A percentile compares a stretch with the other conserved stretches of the same genome.
Evolutionary conservation across 2,888 invertebrate genomes (phyloP).

Genomic region (Baccha elongata): DNA sequence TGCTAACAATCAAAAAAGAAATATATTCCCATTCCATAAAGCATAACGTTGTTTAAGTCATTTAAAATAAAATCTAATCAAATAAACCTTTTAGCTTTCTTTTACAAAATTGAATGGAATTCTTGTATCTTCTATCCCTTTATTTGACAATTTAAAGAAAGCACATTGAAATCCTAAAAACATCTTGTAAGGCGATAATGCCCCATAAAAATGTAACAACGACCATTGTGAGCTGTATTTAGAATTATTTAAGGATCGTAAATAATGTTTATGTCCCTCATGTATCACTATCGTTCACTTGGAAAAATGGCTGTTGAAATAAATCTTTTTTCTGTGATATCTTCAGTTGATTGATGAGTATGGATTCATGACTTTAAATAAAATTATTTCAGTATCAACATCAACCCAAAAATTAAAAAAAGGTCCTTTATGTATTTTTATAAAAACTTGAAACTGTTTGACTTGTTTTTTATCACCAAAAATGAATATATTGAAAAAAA

Average conservation of each 20-base stretch:
- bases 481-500: too few relatives aligned
- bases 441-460: too few relatives aligned
- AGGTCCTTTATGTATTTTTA: background rate
- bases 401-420: background rate
- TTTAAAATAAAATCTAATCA: too few relatives aligned
- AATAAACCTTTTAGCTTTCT: too few relatives aligned
- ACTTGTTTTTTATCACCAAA: too few relatives aligned
- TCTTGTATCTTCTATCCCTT: too few relatives aligned
- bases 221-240: background rate
- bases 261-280: slow-evolving; percentile 4
- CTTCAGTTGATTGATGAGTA: background rate
- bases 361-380: background rate
- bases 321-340: background rate
- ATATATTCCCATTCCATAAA: too few relatives aligned
- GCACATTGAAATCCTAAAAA: background rate
- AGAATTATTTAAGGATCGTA: background rate
- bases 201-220: background rate
- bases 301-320: background rate
- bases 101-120: too few relatives aligned
- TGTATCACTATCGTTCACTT: background rate
- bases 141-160: too few relatives aligned
- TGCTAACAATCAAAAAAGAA: too few relatives aligned
- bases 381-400: background rate
- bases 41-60: too few relatives aligned
- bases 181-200: background rate